Base-by-base conservation (phyloP, 1,140 invertebrate genomes). In the Bombus fervidus region DNA sequence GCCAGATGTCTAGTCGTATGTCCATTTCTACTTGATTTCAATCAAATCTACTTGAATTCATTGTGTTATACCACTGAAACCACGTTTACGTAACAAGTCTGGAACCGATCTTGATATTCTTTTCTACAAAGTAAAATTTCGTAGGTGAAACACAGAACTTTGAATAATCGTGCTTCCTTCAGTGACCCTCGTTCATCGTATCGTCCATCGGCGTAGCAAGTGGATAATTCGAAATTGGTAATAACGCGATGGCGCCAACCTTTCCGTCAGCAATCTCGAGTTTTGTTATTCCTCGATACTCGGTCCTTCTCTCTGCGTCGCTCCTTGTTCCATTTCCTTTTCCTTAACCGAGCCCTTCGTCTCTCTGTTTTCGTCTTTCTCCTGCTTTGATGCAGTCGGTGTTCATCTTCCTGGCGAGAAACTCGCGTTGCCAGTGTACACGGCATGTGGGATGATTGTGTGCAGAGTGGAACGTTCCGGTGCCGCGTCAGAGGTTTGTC, bases 211-310 rank as follows among this genome's bases (percentile, higher is more conserved):
- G 25, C 77, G 74, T 72, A 76, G 81, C 76, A 81, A 92, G 91
- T 87, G 91, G 92, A 93, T 94, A 95, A 95, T 95, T 95, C 93
- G 92, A 95, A 95, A 95, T 95, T 95, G 94, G 94, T 95, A 95
- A 95, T 95, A 94, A 94, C 94, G 94, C 95, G 94, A 95, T 95
- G 95, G 95, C 95, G 95, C 95, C 95, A 95, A 94, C 91, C 94
- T 93, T 92, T 93, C 92, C 93, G 92, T 94, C 93, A 94, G 94
- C 93, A 95, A 95, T 95, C 94, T 95, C 92, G 90, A 85, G 91
- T 94, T 93, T 95, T 93, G 92, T 94, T 94, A 91, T 92, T 93
- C 71, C 90, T 87, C 86, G 90, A 85, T 87, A 43, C 79, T 80
- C 66, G 53, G 71, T 47, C 72, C n/a, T 74, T 73, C 39, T 89